These are phyloP conservation scores for Cantharis rustica DNA, from an alignment of 2,888 invertebrate species.

Conservation along the genomic window DNA sequence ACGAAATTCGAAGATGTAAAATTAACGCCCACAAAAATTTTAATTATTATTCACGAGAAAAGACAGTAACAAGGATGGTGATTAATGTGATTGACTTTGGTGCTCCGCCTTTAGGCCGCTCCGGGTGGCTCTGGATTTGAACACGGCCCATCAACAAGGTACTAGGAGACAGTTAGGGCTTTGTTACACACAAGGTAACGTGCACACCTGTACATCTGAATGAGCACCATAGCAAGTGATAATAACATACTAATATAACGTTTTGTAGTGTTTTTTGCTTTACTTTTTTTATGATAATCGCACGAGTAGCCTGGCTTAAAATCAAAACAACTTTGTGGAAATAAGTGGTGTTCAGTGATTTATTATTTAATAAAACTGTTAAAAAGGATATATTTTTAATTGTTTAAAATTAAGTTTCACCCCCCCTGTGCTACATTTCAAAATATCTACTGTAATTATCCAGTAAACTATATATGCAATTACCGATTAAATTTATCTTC, in stretches of 20 bases:
- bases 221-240: constrained; percentile 23
- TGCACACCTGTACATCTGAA: constrained; percentile 38
- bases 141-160: constrained; percentile 43
- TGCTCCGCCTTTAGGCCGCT: constrained; percentile 47
- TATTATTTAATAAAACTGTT: neutral
- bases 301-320: neutral
- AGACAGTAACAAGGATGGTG: constrained; percentile 47
- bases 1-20: neutral
- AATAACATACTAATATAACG: constrained; percentile 17
- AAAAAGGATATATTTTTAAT: neutral
- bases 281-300: neutral
- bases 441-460: neutral
- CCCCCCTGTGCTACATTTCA: neutral
- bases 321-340: neutral
- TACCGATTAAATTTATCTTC: constrained; percentile 10
- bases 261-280: neutral
- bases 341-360: neutral
- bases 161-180: constrained; percentile 39
- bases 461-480: neutral
- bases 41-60: constrained; percentile 16
- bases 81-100: constrained; percentile 45
- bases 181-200: constrained; percentile 32
- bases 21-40: neutral
- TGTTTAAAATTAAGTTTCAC: neutral
- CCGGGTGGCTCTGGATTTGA: constrained; percentile 35